These are phyloP conservation scores for Heliothis subflexa DNA, from an alignment of 1,140 invertebrate genomes.

Conservation along the genomic window DNA sequence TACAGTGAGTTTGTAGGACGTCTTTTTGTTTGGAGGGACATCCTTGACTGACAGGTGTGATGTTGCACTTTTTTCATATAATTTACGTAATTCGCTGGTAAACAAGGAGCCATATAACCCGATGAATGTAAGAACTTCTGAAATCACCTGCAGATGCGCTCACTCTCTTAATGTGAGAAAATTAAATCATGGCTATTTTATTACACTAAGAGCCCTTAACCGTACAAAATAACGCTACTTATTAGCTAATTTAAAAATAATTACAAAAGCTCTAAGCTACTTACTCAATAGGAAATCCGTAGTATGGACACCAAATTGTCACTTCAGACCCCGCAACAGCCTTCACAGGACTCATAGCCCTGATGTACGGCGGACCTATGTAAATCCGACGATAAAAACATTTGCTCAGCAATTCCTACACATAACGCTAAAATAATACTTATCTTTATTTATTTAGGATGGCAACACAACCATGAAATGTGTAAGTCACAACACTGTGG, in stretches of 20 bases:
- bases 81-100: too few species aligned
- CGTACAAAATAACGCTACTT: too few species aligned
- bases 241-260: too few species aligned
- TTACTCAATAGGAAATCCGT: constrained; percentile 93
- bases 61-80: too few species aligned
- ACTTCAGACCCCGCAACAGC: constrained; percentile 93
- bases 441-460: constrained; percentile 51
- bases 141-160: too few species aligned
- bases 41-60: background rate
- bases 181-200: too few species aligned
- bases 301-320: constrained; percentile 94
- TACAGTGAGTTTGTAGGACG: background rate
- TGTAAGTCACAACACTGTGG: constrained; percentile 15
- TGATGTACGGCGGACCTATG: constrained; percentile 93
- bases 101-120: too few species aligned
- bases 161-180: too few species aligned
- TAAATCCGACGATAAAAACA: constrained; percentile 54
- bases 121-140: too few species aligned
- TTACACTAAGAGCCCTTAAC: too few species aligned
- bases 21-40: too few species aligned
- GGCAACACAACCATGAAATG: constrained; percentile 34
- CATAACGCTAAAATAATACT: constrained; percentile 46
- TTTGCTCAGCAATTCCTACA: constrained; percentile 42
- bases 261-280: constrained; percentile 33
- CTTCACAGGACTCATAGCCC: constrained; percentile 92